phyloP scores from a whole-genome alignment of 2,113 vertebrate species.

The Apteryx owenii region DNA sequence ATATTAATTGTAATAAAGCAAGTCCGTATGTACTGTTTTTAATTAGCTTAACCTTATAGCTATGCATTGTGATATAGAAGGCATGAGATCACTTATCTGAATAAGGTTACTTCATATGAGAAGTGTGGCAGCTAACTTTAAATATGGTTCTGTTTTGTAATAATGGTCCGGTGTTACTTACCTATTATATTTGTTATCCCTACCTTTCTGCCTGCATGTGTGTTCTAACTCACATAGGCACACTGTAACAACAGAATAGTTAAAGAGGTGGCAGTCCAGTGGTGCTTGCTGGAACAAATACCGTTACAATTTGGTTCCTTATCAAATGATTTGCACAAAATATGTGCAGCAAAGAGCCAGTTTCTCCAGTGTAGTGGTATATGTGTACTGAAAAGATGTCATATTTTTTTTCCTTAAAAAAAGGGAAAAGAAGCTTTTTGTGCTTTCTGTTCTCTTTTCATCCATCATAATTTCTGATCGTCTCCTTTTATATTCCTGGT shows the following conservation, averaged over 20 bases:
- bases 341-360: accelerated
- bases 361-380: background rate
- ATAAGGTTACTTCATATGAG: background rate
- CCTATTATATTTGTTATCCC: background rate
- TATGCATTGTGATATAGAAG: background rate
- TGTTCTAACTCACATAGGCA: background rate
- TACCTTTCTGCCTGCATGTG: background rate
- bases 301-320: background rate
- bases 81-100: background rate
- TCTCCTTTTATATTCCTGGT: constrained; percentile 29
- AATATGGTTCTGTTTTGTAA: background rate
- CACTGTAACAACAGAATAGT: accelerated
- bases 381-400: background rate
- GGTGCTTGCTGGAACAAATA: background rate
- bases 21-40: background rate
- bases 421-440: background rate
- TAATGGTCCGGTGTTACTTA: accelerated
- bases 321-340: background rate
- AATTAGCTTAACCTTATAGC: background rate
- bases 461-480: constrained; percentile 5
- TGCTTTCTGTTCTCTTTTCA: background rate
- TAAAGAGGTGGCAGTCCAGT: accelerated
- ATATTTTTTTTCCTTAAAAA: background rate
- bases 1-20: background rate
- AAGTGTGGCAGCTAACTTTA: background rate